Evolutionary conservation across 2,888 invertebrate genomes (phyloP), one percentile per base, ranked within the genome.

Genomic region (Hemicrepidius hirtus): DNA sequence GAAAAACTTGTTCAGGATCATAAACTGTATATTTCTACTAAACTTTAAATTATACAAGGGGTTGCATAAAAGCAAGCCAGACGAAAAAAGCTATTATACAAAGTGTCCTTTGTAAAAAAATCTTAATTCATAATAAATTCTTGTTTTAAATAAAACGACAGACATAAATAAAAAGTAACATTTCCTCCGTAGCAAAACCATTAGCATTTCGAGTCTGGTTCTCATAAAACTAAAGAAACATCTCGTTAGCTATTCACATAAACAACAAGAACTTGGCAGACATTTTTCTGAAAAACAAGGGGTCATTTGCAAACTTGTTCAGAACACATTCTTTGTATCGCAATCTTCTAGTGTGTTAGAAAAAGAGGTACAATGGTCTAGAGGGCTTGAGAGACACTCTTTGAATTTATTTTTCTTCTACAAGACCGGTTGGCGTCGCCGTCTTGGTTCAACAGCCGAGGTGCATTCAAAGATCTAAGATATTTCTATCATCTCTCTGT

Each of bases 371-470:
- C 49, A 20, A 21, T 18, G 32, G 7, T 32, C 32, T 32, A 40
- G 40, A 20, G 46, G 16, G 46, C 18, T 46, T 18, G 49, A 49
- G 32, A 53, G 13, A 28, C 53, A 53, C 5, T 49, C 12, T 49
- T 49, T 32, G n/a, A 7, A 53, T 53, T 53, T 53, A 53, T 53
- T 53, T 57, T 57, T 64, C 46, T 50, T 35, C 64, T 20, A 28
- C n/a, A n/a, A 21, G 28, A 64, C 64, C 64, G 64, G 64, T 64
- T 63, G 46, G 24, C 21, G 21, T 24, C 7, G 24, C 1, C 6
- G 20, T 12, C 5, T 16, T 44, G 32, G 64, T 64, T 64, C 64
- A 64, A 64, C 20, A 64, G 50, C 64, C 64, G 49, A 6, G 63
- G 13, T 18, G 46, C 46, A 46, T 46, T 13, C 3, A 20, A 37